Conservation (phyloP, 2,113 vertebrate species). For the Polyodon spathula region DNA sequence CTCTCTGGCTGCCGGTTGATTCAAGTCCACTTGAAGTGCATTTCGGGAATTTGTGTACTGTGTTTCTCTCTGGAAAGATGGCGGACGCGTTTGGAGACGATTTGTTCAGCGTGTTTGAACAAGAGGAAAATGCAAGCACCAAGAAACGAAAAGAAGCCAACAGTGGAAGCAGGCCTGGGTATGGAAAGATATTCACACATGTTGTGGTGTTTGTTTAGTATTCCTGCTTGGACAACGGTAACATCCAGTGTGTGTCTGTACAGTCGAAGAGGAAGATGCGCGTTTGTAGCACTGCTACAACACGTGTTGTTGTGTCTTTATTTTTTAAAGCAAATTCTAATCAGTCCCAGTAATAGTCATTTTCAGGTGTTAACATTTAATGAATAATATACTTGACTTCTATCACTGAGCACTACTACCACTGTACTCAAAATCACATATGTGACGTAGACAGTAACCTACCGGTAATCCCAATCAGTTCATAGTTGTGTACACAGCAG, state of each 20-base stretch:
- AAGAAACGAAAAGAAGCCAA: constrained; percentile 42
- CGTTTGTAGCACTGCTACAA: no score
- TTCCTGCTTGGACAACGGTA: not conserved
- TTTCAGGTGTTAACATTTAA: not conserved
- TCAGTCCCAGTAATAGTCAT: not conserved
- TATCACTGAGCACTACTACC: no score
- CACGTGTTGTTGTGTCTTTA: no score
- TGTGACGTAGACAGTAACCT: no score
- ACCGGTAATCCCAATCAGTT: no score
- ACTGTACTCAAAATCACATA: no score
- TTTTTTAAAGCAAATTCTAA: not conserved
- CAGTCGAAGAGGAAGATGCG: no score
- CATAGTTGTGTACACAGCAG: no score
- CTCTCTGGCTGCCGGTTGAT: not conserved
- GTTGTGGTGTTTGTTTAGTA: not conserved
- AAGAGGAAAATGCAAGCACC: constrained; percentile 54
- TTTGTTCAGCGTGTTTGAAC: constrained; percentile 89
- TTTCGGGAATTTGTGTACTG: constrained; percentile 34
- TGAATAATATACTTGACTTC: no score
- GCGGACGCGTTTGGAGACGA: constrained; percentile 86
- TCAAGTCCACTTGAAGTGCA: not conserved
- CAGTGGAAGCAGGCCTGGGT: constrained; percentile 49
- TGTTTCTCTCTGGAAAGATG: constrained; percentile 49
- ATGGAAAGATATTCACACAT: constrained; percentile 19
- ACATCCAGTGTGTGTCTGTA: fast-evolving